Conservation (phyloP, 2,113 vertebrate species). For the Pelobates fuscus region DNA sequence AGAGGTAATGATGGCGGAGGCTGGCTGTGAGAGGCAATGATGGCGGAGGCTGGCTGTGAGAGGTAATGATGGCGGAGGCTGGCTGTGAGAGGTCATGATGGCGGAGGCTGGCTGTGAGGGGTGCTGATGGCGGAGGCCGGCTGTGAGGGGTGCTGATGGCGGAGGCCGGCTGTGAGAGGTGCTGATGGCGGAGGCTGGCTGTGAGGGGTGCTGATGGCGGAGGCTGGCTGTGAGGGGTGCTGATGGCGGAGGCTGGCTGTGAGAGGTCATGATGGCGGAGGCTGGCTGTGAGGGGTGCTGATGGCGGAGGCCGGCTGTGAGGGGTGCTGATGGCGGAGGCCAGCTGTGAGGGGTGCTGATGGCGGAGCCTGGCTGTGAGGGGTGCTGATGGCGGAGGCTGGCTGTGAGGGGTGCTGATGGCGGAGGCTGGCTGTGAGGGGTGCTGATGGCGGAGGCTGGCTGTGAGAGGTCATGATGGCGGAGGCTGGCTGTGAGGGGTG, state of each 20-base stretch:
- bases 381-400: background rate
- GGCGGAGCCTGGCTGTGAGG: background rate
- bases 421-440: background rate
- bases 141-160: background rate
- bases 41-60: too few species aligned
- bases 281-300: background rate
- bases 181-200: background rate
- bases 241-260: background rate
- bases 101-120: too few species aligned
- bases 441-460: background rate
- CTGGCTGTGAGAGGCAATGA: background rate
- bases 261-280: background rate
- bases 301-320: background rate
- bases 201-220: background rate
- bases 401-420: background rate
- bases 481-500: background rate
- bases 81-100: background rate
- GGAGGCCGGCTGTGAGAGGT: background rate
- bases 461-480: background rate
- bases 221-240: background rate
- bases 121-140: background rate
- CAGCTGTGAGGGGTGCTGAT: background rate
- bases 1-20: too few species aligned
- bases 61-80: background rate
- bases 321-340: background rate